A percentile compares a stretch with the other conserved stretches of the same genome.
These are phyloP conservation scores for Synanthedon formicaeformis DNA, from an alignment of 2,888 invertebrate genomes.

Conservation along the genomic window DNA sequence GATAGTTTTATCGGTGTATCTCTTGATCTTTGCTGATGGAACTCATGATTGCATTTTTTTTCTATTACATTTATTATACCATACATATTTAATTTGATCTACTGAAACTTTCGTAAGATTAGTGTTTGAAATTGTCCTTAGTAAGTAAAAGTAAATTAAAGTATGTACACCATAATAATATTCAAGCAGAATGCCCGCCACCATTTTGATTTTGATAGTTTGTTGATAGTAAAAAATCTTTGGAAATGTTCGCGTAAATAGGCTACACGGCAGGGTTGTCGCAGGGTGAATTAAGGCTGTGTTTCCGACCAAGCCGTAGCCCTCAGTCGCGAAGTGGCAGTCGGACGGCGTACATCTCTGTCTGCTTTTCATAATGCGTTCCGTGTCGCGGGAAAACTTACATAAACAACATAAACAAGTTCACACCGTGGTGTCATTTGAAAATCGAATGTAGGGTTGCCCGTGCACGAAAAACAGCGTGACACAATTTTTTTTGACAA, in stretches of 20 bases:
- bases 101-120: no score
- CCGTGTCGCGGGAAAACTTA: conserved; percentile 20
- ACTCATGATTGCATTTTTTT: no score
- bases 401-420: conserved; percentile 10
- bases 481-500: background rate
- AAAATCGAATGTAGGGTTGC: no score
- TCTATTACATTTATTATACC: no score
- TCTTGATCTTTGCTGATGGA: background rate
- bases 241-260: no score
- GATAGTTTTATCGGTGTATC: background rate
- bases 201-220: no score
- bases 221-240: no score
- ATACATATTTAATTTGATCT: no score
- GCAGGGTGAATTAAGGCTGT: conserved; percentile 15
- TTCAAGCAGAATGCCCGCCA: no score
- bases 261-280: conserved; percentile 6
- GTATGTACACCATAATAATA: no score
- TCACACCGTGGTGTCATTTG: background rate
- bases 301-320: conserved; percentile 2
- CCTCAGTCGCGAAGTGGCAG: conserved; percentile 26
- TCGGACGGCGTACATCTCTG: conserved; percentile 7
- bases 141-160: no score
- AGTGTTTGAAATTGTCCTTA: no score
- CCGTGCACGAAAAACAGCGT: background rate
- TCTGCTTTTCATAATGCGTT: background rate